Percentiles rank a stretch among this genome's conserved stretches.
Conservation (phyloP, 2,113 vertebrate genomes). For the Myanophis thanlyinensis region DNA sequence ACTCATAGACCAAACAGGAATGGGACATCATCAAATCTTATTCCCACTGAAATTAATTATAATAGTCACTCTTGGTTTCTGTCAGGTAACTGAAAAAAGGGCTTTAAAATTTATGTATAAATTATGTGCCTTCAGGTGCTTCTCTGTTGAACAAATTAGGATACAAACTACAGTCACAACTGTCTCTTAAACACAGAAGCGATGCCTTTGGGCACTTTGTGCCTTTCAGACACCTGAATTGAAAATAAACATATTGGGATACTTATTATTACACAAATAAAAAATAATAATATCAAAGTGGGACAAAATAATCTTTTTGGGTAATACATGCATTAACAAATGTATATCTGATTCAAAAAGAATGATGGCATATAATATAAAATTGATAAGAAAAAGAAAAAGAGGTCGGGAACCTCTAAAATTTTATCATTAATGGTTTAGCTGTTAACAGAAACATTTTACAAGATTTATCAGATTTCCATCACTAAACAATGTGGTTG, state of each 20-base stretch:
- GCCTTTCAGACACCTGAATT: not conserved
- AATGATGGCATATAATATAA: not conserved
- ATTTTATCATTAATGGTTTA: not conserved
- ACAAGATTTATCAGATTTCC: not conserved
- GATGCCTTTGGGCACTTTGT: not conserved
- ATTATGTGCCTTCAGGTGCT: slow-evolving; percentile 1
- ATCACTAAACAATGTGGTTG: not conserved
- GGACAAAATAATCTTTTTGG: not conserved
- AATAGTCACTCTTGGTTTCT: slow-evolving; percentile 31
- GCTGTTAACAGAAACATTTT: not conserved
- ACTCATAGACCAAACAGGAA: slow-evolving; percentile 37
- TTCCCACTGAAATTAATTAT: slow-evolving; percentile 38
- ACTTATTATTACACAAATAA: not conserved
- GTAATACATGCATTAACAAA: not conserved
- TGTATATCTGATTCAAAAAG: not conserved
- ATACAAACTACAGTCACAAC: not conserved
- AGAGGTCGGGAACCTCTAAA: not conserved
- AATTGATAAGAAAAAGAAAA: not conserved
- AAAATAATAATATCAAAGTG: not conserved
- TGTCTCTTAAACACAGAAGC: not conserved
- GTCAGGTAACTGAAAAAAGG: slow-evolving; percentile 17
- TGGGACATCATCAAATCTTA: slow-evolving; percentile 41
- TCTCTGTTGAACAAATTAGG: not conserved
- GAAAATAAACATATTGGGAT: not conserved
- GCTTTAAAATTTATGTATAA: slow-evolving; percentile 13